phyloP scores from a whole-genome alignment of 1,140 invertebrate genomes.

The Ceratina japonica region DNA sequence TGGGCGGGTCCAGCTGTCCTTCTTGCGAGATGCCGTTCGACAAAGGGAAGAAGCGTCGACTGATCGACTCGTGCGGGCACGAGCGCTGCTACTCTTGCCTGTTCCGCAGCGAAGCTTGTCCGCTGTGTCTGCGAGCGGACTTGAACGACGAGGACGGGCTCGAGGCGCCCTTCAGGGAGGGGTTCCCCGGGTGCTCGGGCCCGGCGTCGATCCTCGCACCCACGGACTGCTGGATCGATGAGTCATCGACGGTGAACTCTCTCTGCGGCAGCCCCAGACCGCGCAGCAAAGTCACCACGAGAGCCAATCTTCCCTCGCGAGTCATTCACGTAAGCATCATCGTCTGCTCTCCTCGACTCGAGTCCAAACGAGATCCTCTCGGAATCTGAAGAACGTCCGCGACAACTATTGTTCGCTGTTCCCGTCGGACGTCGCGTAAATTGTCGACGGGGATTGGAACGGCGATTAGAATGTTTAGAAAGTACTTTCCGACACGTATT shows the following conservation, averaged over 20 bases:
- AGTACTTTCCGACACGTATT: not conserved
- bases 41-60: slow-evolving; percentile 94
- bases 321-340: slow-evolving; percentile 61
- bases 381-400: slow-evolving; percentile 22
- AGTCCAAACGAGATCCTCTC: not conserved
- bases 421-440: not conserved
- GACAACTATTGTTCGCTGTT: slow-evolving; percentile 15
- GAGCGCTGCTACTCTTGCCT: slow-evolving; percentile 96
- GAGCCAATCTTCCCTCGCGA: slow-evolving; percentile 59
- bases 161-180: slow-evolving; percentile 49
- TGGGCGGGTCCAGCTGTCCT: slow-evolving; percentile 85
- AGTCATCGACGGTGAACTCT: slow-evolving; percentile 74
- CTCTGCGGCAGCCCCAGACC: slow-evolving; percentile 76
- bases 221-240: slow-evolving; percentile 72
- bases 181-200: slow-evolving; percentile 52
- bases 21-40: slow-evolving; percentile 95
- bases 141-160: slow-evolving; percentile 62
- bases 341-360: not conserved
- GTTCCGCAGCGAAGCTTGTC: slow-evolving; percentile 93
- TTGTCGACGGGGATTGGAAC: not conserved
- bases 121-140: slow-evolving; percentile 83
- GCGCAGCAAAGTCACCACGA: slow-evolving; percentile 64
- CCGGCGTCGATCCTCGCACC: slow-evolving; percentile 64
- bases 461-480: slow-evolving; percentile 7
- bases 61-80: slow-evolving; percentile 96